Percentiles rank a stretch among this genome's conserved stretches.
phyloP scores from a whole-genome alignment of 1,140 invertebrate genomes.

The Drosophila tropicalis region DNA sequence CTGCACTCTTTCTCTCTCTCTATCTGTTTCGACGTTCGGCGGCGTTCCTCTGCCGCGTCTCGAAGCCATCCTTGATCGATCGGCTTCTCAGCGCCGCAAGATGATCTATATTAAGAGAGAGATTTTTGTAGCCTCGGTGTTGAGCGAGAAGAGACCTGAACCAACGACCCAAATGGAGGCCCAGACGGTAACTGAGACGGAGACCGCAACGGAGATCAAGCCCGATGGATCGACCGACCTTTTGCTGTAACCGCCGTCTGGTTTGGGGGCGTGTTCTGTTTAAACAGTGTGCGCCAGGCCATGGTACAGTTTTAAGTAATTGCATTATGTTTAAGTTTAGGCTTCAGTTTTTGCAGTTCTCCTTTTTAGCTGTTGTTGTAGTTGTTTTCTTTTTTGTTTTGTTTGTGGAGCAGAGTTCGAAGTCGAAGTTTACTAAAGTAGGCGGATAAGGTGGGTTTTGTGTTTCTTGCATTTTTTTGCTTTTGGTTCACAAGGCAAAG shows the following conservation, averaged over 20 bases:
- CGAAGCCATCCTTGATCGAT: constrained; percentile 53
- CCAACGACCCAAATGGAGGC: neutral
- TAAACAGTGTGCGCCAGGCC: constrained; percentile 68
- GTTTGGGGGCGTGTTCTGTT: constrained; percentile 69
- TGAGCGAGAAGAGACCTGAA: constrained; percentile 1
- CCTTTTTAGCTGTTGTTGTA: neutral
- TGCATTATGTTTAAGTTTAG: constrained; percentile 75
- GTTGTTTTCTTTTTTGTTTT: constrained; percentile 3
- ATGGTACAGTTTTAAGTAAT: constrained; percentile 81
- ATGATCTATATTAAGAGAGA: constrained; percentile 82
- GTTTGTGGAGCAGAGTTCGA: constrained; percentile 64
- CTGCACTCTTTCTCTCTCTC: neutral
- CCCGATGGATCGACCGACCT: constrained; percentile 47
- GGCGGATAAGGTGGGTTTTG: constrained; percentile 50
- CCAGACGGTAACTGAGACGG: neutral
- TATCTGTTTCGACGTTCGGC: too few species aligned
- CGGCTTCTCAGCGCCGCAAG: constrained; percentile 72
- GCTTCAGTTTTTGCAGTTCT: constrained; percentile 31
- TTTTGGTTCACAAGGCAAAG: constrained; percentile 15
- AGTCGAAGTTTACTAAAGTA: constrained; percentile 66
- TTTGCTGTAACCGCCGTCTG: constrained; percentile 58
- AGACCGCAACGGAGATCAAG: neutral
- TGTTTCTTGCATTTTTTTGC: constrained; percentile 19
- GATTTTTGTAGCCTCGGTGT: constrained; percentile 51
- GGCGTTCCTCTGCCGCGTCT: neutral